Evolutionary conservation across 1,140 invertebrate species (phyloP).

Genomic region (Drosophila serrata): DNA sequence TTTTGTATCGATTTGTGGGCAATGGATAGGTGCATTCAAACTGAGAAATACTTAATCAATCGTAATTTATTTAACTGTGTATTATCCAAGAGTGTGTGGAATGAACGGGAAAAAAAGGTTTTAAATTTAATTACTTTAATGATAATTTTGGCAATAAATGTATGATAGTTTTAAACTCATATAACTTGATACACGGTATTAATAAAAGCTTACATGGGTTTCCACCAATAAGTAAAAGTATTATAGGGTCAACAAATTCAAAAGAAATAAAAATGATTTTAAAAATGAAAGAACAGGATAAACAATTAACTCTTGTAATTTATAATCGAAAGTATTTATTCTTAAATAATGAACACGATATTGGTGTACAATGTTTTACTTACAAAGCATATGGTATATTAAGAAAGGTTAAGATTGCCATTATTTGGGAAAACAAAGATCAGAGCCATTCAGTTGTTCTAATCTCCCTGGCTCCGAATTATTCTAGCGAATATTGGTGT

Average conservation of each 20-base stretch:
- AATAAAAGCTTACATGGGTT: neutral
- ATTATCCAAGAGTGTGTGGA: constrained; percentile 15
- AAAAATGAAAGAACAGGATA: constrained; percentile 34
- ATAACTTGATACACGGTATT: constrained; percentile 21
- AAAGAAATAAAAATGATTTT: constrained; percentile 66
- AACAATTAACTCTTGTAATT: constrained; percentile 63
- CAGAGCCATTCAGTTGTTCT: constrained; percentile 61
- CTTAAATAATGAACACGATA: constrained; percentile 36
- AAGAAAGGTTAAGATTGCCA: constrained; percentile 52
- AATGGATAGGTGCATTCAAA: neutral
- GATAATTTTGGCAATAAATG: constrained; percentile 20
- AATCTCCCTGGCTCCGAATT: constrained; percentile 72
- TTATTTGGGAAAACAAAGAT: constrained; percentile 66
- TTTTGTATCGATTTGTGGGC: constrained; percentile 48
- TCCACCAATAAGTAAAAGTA: constrained; percentile 25
- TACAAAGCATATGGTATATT: constrained; percentile 66
- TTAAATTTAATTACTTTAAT: constrained; percentile 29
- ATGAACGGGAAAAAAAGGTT: constrained; percentile 12
- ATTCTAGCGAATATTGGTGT: constrained; percentile 86
- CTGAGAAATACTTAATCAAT: constrained; percentile 52
- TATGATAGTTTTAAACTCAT: constrained; percentile 35
- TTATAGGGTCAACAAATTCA: constrained; percentile 9
- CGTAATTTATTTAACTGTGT: constrained; percentile 17
- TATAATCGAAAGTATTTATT: constrained; percentile 75
- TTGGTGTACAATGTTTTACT: constrained; percentile 80